Base-by-base conservation (phyloP, 1,140 invertebrate genomes). In the Acromyrmex echinatior region DNA sequence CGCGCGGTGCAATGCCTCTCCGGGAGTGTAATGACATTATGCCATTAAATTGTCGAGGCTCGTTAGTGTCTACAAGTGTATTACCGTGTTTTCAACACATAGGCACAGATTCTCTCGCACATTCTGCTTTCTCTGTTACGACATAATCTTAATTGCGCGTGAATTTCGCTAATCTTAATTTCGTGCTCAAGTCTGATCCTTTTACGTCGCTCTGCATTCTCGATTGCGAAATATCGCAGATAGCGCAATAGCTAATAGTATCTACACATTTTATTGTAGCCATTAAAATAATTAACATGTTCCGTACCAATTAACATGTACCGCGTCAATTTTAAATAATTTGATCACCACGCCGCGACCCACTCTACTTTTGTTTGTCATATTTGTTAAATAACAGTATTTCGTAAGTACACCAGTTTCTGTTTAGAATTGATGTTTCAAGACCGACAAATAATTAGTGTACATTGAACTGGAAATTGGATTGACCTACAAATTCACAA, bases 1-100 rank as follows among this genome's bases (percentile, higher is more conserved):
- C 93, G 94, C 91, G 91, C 91, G 91, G 88, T 87, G 86, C 90
- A 90, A 91, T 92, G 90, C 89, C 91, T 91, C 91, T 80, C 87
- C 39, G 70, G 70, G 60, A 86, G 70, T 65, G 85, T 92, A 91
- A 93, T 88, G 87, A 92, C 91, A 87, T 94, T 94, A 93, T 77
- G 82, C 93, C 92, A 95, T 94, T 94, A 94, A 93, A 90, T 94
- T 93, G 92, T 93, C 93, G 65, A 79, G 78, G 74, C 91, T 92
- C 89, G 92, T 94, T 93, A 93, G 63, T 82, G 60, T 89, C 84
- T 65, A 62, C 80, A 82, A 88, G 86, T 79, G 63, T 58, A 53
- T 63, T 28, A 74, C 63, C 49, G 71, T 63, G 68, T 87, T 84
- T 84, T 76, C 25, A 35, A 60, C 63, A 49, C 70, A 28, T 21